Conservation (phyloP, 2,797 vertebrate species). For the Syngnathus rostellatus region DNA sequence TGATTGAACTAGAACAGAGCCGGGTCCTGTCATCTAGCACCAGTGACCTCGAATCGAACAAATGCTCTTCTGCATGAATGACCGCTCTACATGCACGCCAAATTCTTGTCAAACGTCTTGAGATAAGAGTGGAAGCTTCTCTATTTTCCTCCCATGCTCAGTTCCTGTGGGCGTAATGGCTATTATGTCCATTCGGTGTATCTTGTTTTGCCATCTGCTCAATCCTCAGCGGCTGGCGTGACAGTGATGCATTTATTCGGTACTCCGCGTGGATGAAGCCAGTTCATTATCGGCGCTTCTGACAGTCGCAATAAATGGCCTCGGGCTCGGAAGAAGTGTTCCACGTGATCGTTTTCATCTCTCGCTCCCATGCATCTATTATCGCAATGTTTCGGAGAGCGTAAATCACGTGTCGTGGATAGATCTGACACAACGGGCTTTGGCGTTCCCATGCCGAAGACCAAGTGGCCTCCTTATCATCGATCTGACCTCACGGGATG, state of each 20-base stretch:
- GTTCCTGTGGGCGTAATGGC: neutral
- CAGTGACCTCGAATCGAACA: neutral
- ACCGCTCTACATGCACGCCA: neutral
- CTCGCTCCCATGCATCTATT: constrained; percentile 21
- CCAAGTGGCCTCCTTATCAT: constrained; percentile 48
- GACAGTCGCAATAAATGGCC: constrained; percentile 28
- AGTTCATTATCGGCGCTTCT: constrained; percentile 29
- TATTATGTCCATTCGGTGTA: constrained; percentile 6
- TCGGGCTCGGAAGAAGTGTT: constrained; percentile 19
- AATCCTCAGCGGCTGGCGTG: constrained; percentile 11
- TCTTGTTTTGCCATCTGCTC: constrained; percentile 34
- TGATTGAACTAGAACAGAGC: neutral
- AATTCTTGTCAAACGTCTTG: constrained; percentile 1
- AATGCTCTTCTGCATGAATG: constrained; percentile 1
- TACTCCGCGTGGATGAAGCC: constrained; percentile 8
- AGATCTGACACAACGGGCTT: constrained; percentile 8
- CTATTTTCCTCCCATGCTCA: neutral
- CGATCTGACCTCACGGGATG: constrained; percentile 56
- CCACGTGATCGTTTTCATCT: constrained; percentile 24
- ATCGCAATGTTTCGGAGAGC: constrained; percentile 20
- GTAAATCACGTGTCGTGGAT: constrained; percentile 33
- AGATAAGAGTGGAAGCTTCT: neutral
- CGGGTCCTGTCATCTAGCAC: neutral
- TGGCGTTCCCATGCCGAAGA: constrained; percentile 50
- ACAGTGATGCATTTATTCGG: constrained; percentile 28